Percentiles rank a stretch among this genome's conserved stretches.
phyloP scores from a whole-genome alignment of 2,888 invertebrate genomes.

The Nemotelus pantherinus region DNA sequence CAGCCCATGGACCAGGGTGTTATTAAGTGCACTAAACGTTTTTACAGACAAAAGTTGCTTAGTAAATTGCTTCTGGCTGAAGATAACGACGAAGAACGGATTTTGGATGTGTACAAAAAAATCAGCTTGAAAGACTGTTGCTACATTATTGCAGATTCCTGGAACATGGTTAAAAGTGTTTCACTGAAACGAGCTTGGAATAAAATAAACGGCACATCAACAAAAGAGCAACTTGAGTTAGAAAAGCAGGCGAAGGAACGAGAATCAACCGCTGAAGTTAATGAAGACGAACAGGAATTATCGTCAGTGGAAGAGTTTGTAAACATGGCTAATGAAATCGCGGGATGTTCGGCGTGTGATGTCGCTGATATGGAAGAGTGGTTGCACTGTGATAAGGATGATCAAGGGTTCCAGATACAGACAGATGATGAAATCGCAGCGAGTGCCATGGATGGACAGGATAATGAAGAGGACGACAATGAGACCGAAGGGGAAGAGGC shows the following conservation, averaged over 20 bases:
- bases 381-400: slow-evolving; percentile 18
- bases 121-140: slow-evolving; percentile 8
- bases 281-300: slow-evolving; percentile 5
- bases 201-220: no score
- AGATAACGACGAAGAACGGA: slow-evolving; percentile 24
- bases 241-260: no score
- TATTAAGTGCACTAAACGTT: slow-evolving; percentile 16
- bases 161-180: slow-evolving; percentile 21
- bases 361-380: slow-evolving; percentile 19
- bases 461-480: no score
- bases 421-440: no score
- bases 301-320: slow-evolving; percentile 10
- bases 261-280: background rate
- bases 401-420: slow-evolving; percentile 12
- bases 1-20: slow-evolving; percentile 23
- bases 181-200: no score
- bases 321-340: slow-evolving; percentile 15
- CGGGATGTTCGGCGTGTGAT: slow-evolving; percentile 25
- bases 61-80: slow-evolving; percentile 26
- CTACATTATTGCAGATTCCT: slow-evolving; percentile 14
- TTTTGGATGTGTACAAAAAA: slow-evolving; percentile 16
- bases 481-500: no score
- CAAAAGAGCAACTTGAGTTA: no score
- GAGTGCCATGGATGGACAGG: no score
- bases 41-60: slow-evolving; percentile 14